Base-by-base conservation (phyloP, 2,888 invertebrate genomes). In the Perizoma flavofasciatum region DNA sequence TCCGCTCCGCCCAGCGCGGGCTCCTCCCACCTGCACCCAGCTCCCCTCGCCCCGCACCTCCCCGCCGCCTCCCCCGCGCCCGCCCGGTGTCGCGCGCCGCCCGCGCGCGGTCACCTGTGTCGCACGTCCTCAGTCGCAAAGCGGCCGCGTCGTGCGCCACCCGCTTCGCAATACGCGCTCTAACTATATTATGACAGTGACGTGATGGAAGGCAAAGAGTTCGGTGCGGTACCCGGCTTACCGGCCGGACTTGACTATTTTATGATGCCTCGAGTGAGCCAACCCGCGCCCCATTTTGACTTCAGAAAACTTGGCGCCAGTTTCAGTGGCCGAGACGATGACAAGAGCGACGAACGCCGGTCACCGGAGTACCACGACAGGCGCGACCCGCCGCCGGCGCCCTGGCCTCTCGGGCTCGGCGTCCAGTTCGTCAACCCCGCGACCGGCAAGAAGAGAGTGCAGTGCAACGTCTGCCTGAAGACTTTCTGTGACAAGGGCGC, bases 401-500 rank as follows among this genome's bases (percentile, higher is more conserved):
- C 96, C 74, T 94, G 95, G 95, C 96, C 96, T 35, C 93, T 96
- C 61, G 96, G 96, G 70, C 93, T 97, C 71, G 97, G 97, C 22
- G 96, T 96, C 40, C 96, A 97, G 80, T 96, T 97, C 81, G 96
- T 97, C 75, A 97, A 97, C 86, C 97, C 97, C 34, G 95, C 96
- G 7, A 97, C 97, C 40, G 97, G 97, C 46, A 99, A 99, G 93
- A 98, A 98, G 82, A 94, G 99, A 74, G 98, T 99, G 64, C 97
- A 98, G 92, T 99, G 99, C 92, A 97, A 98, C 83, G 98, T 98
- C 64, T 99, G 99, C 88, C 93, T 98, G 69, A 99, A 99, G 89
- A 98, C 98, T 61, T 99, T 99, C 91, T 99, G 99, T 94, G 99
- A 99, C 92, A 99, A 99, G 91, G 99, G 99, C 67, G 99, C 99